These are phyloP conservation scores for Microctenopoma stevenorrisi DNA, from an alignment of 2,797 vertebrate species.

Conservation along the genomic window DNA sequence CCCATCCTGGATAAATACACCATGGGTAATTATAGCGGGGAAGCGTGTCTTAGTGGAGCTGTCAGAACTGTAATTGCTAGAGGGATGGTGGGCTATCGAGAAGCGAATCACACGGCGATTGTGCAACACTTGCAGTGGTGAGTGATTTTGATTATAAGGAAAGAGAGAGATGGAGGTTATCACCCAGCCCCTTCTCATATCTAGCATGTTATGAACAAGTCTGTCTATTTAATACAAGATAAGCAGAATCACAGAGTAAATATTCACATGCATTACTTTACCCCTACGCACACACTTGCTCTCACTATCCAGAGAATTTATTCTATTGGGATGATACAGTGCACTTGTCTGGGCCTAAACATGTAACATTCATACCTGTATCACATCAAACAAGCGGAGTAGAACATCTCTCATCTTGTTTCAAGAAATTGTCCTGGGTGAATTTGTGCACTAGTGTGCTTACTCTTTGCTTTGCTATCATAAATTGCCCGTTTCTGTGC, in stretches of 20 bases:
- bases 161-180: conserved; percentile 78
- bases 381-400: conserved; percentile 69
- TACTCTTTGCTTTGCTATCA: conserved; percentile 66
- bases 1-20: conserved; percentile 80
- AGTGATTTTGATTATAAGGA: conserved; percentile 83
- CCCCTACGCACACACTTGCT: neutral
- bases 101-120: conserved; percentile 77
- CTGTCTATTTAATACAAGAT: conserved; percentile 75
- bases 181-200: conserved; percentile 63
- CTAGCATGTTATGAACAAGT: conserved; percentile 71
- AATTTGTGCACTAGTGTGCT: conserved; percentile 66
- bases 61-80: conserved; percentile 85
- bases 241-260: conserved; percentile 63
- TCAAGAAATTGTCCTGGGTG: conserved; percentile 62
- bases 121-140: conserved; percentile 67
- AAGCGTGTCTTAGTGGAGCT: conserved; percentile 81
- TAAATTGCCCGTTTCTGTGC: conserved; percentile 71
- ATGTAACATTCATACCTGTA: conserved; percentile 67
- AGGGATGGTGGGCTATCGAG: conserved; percentile 83
- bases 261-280: conserved; percentile 39
- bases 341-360: conserved; percentile 60
- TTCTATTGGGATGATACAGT: conserved; percentile 51
- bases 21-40: conserved; percentile 83
- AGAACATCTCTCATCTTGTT: conserved; percentile 65
- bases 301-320: conserved; percentile 42